Percentiles rank a stretch among this genome's conserved stretches.
phyloP scores from a whole-genome alignment of 2,797 vertebrate genomes.

The Bucorvus abyssinicus region DNA sequence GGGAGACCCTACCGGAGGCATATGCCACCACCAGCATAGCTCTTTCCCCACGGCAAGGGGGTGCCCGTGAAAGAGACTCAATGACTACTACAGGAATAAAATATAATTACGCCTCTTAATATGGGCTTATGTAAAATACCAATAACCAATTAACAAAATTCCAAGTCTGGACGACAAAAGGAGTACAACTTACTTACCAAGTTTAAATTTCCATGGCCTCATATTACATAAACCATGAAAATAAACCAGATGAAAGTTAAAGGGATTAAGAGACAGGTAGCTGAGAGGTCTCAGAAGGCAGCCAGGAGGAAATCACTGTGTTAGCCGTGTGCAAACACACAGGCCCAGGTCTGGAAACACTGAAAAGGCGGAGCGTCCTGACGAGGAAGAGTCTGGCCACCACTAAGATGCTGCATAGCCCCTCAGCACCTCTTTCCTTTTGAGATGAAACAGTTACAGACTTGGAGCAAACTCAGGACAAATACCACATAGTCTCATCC shows the following conservation, averaged over 20 bases:
- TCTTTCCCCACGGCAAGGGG: no score
- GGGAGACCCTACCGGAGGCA: no score
- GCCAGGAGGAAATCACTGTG: neutral
- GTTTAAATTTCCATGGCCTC: neutral
- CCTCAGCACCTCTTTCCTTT: neutral
- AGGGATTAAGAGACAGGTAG: neutral
- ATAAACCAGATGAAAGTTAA: neutral
- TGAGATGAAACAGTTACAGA: neutral
- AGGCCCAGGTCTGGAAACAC: neutral
- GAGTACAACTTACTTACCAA: neutral
- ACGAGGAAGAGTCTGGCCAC: neutral
- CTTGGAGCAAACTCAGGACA: accelerated
- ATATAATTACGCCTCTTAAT: neutral
- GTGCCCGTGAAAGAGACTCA: no score
- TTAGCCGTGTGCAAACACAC: neutral
- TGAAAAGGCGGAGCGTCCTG: neutral
- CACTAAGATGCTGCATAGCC: neutral
- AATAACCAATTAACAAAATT: neutral
- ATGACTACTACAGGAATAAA: neutral
- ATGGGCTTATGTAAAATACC: neutral
- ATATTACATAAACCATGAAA: neutral
- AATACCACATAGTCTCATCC: accelerated
- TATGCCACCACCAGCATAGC: no score
- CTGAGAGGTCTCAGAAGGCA: neutral
- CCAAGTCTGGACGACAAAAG: neutral